A percentile compares a stretch with the other conserved stretches of the same genome.
Conservation (phyloP, 2,888 invertebrate species). For the Chalcosyrphus nemorum region DNA sequence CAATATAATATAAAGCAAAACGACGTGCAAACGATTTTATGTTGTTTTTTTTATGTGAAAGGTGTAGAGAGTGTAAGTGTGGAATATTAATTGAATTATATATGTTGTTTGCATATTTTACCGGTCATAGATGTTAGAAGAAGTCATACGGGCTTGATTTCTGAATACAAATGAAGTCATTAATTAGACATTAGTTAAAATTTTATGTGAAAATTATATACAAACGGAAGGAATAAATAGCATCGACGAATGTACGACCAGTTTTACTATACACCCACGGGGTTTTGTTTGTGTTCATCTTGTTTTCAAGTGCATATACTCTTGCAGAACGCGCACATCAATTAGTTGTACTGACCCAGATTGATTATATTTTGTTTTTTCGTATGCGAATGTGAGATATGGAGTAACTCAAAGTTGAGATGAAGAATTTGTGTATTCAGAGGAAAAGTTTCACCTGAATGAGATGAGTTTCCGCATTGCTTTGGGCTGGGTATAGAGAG, state of each 20-base stretch:
- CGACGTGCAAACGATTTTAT: not conserved
- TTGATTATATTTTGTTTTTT: constrained; percentile 31
- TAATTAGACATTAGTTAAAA: not conserved
- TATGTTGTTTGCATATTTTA: constrained; percentile 40
- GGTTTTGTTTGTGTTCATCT: constrained; percentile 11
- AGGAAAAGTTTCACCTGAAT: not conserved
- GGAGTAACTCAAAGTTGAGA: not conserved
- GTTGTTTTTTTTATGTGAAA: not conserved
- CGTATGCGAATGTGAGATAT: constrained; percentile 8
- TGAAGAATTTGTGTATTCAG: not conserved
- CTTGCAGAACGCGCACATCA: constrained; percentile 36
- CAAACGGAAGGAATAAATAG: constrained; percentile 3
- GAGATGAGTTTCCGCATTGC: not conserved
- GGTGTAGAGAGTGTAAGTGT: constrained; percentile 4
- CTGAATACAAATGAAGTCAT: constrained; percentile 33
- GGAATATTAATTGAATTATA: constrained; percentile 59
- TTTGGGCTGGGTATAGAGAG: not conserved
- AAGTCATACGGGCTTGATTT: constrained; percentile 29
- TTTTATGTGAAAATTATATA: not conserved
- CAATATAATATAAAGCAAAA: not conserved
- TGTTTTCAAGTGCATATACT: constrained; percentile 56
- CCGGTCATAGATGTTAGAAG: constrained; percentile 39
- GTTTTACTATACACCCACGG: constrained; percentile 21
- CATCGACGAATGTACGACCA: not conserved
- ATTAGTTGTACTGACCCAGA: constrained; percentile 60